Base-by-base conservation (phyloP, 2,797 vertebrate species). In the Potorous gilbertii region DNA sequence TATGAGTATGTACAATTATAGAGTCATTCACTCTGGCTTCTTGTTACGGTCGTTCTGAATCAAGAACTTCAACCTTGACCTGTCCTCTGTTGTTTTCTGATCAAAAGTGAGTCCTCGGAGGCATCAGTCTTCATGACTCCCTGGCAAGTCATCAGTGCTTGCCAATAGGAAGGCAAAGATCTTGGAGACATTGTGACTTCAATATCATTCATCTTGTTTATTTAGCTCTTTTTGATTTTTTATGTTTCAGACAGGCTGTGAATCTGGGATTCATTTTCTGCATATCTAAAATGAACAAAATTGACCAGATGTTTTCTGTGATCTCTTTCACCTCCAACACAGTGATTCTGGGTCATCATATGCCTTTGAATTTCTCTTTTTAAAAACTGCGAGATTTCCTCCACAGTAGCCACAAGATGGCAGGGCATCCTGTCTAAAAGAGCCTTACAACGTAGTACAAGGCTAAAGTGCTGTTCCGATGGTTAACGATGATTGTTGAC, bases 331-430 rank as follows among this genome's bases (percentile, higher is more conserved):
- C n/a, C 52, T 55, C 59, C 40, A 21, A 2, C 24, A 34, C 28
- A 1, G 1, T 31, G 54, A 94, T 46, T 74, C 24, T 1, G n/a
- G 56, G 54, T 54, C 74, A 12, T 92, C 92, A 29, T 28, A 0
- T 59, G 12, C 27, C 4, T 91, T 16, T 14, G 52, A 0, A 10
- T 3, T 28, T 94, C 31, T 1, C 0, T 89, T 95, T 56, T 9
- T 9, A 93, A 87, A 87, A 46, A 55, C 1, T 31, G 29, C 21
- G 28, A 1, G 18, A 2, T 54, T 95, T 96, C 40, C 90, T 87
- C 18, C 3, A 4, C 1, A 28, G 8, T 0, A n/a, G 56, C 93
- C 96, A 92, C 96, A 34, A 95, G 93, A 46, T 97, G 97, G 95
- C 92, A 93, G 87, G 55, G 90, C 10, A 81, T 91, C 29, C 91